Percentiles rank a stretch among this genome's conserved stretches.
phyloP scores from a whole-genome alignment of 35 echinoderm and acorn worm species.

The Heliocidaris erythrogramma region DNA sequence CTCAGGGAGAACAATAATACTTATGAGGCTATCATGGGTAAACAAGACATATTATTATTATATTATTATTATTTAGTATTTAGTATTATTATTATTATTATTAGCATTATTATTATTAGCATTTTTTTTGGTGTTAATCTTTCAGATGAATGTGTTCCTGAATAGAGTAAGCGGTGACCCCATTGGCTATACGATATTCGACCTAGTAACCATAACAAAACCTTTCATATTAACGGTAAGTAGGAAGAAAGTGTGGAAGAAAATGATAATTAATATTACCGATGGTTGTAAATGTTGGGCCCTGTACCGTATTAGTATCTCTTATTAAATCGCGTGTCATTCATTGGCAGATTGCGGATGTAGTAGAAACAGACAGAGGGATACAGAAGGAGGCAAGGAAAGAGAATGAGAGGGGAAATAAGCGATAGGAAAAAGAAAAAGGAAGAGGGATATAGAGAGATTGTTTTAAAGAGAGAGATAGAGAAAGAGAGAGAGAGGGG shows the following conservation, averaged over 20 bases:
- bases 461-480: too few relatives aligned
- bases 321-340: background rate
- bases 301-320: background rate
- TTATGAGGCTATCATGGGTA: too few relatives aligned
- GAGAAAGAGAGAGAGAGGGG: background rate
- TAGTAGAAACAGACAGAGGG: too few relatives aligned
- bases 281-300: background rate
- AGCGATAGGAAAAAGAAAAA: background rate
- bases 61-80: too few relatives aligned
- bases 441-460: background rate
- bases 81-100: too few relatives aligned
- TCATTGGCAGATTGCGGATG: too few relatives aligned
- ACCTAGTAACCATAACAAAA: conserved; percentile 66
- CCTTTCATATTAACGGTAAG: conserved; percentile 76
- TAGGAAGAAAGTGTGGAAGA: background rate
- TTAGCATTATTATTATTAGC: too few relatives aligned
- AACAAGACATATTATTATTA: too few relatives aligned
- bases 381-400: background rate
- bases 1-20: too few relatives aligned
- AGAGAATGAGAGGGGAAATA: background rate
- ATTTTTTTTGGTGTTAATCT: background rate
- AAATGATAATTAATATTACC: background rate
- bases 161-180: conserved; percentile 58
- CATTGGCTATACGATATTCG: conserved; percentile 68
- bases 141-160: conserved; percentile 71